phyloP scores from a whole-genome alignment of 2,888 invertebrate genomes.

The Ferrisia virgata region DNA sequence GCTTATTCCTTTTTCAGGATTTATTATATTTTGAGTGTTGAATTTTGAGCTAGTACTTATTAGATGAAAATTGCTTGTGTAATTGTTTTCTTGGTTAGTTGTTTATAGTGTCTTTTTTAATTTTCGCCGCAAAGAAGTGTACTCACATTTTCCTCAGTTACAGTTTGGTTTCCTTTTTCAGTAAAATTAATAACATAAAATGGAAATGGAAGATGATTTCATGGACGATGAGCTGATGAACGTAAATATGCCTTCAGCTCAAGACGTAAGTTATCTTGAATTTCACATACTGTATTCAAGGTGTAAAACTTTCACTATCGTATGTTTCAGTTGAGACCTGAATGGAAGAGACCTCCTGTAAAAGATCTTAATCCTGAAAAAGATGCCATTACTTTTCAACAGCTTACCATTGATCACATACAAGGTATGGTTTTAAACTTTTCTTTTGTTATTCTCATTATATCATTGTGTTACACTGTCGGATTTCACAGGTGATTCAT shows the following conservation, averaged over 20 bases:
- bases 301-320: not conserved
- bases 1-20: no score
- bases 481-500: conserved; percentile 58
- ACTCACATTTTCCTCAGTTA: no score
- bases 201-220: conserved; percentile 32
- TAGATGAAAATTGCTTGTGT: no score
- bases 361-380: conserved; percentile 64
- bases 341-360: conserved; percentile 75
- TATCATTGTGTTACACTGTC: no score
- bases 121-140: no score
- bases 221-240: conserved; percentile 30
- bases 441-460: not conserved
- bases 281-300: not conserved
- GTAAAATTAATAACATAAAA: not conserved
- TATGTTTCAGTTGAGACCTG: conserved; percentile 5
- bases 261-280: not conserved
- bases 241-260: not conserved
- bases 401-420: conserved; percentile 91
- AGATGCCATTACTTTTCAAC: conserved; percentile 80
- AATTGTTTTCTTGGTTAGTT: no score
- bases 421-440: conserved; percentile 56
- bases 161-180: no score
- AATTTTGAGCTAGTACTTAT: no score
- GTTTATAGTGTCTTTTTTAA: no score
- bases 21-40: no score